Conservation (phyloP, 2,797 vertebrate genomes). For the Danio albolineatus region DNA sequence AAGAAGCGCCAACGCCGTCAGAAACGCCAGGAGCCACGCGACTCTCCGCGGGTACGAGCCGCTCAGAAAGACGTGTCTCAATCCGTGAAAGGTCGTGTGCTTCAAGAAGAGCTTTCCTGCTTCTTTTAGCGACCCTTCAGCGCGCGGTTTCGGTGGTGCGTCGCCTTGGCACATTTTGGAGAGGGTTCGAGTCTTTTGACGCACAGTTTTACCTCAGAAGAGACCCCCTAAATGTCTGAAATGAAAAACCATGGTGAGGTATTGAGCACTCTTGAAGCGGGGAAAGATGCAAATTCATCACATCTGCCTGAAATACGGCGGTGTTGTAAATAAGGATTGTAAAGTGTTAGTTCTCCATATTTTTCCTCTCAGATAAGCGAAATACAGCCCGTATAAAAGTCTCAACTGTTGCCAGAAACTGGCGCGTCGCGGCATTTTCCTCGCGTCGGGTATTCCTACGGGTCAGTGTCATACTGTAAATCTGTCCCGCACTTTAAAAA, state of each 20-base stretch:
- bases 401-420: constrained; percentile 31
- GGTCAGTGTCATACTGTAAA: not conserved
- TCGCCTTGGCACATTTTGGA: constrained; percentile 78
- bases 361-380: not conserved
- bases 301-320: not conserved
- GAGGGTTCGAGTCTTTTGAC: not conserved
- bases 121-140: constrained; percentile 73
- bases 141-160: constrained; percentile 67
- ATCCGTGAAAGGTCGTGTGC: constrained; percentile 80
- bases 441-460: not conserved
- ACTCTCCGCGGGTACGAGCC: constrained; percentile 80
- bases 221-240: not conserved
- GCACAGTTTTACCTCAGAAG: constrained; percentile 19
- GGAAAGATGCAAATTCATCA: not conserved
- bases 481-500: not conserved
- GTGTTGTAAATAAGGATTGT: not conserved
- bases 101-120: constrained; percentile 80
- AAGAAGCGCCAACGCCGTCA: constrained; percentile 78
- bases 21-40: constrained; percentile 81
- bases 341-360: not conserved
- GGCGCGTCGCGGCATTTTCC: constrained; percentile 11
- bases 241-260: not conserved
- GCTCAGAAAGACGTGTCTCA: constrained; percentile 79
- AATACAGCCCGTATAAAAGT: not conserved
- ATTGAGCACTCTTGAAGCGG: not conserved